A percentile compares a stretch with the other conserved stretches of the same genome.
These are phyloP conservation scores for Betta splendens DNA, from an alignment of 2,797 vertebrate genomes.

Conservation along the genomic window DNA sequence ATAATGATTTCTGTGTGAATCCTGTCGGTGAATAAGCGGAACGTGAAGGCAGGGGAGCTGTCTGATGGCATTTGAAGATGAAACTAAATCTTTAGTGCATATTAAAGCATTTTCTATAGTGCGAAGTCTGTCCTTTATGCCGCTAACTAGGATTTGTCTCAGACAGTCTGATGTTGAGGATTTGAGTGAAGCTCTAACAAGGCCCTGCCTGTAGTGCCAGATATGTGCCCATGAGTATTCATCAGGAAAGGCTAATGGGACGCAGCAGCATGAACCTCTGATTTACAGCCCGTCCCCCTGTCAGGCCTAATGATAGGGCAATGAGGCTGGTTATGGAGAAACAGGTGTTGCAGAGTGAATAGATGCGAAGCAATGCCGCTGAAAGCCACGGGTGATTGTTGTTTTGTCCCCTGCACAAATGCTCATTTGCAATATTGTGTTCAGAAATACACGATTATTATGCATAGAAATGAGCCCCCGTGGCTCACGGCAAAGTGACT, in stretches of 20 bases:
- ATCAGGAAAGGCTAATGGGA: conserved; percentile 72
- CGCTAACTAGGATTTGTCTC: conserved; percentile 22
- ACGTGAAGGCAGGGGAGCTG: background rate
- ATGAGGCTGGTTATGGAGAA: conserved; percentile 63
- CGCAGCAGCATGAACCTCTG: conserved; percentile 70
- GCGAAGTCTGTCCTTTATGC: conserved; percentile 5
- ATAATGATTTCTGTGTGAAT: background rate
- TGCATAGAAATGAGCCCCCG: conserved; percentile 58
- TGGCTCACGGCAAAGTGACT: conserved; percentile 23
- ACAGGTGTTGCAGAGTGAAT: conserved; percentile 72
- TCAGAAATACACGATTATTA: conserved; percentile 61
- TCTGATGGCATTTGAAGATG: conserved; percentile 21
- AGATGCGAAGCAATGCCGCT: conserved; percentile 64
- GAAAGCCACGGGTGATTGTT: conserved; percentile 71
- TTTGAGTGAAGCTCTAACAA: conserved; percentile 50
- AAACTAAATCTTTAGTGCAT: conserved; percentile 19
- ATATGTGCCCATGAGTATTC: conserved; percentile 76
- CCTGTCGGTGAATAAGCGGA: conserved; percentile 1
- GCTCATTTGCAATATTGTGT: conserved; percentile 73
- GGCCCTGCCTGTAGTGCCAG: conserved; percentile 53
- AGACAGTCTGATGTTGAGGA: conserved; percentile 33
- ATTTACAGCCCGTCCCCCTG: conserved; percentile 69
- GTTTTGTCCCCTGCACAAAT: conserved; percentile 69
- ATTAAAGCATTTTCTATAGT: conserved; percentile 30
- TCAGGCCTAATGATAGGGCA: conserved; percentile 75